These are phyloP conservation scores for Albula glossodonta DNA, from an alignment of 2,113 vertebrate species.

Conservation along the genomic window DNA sequence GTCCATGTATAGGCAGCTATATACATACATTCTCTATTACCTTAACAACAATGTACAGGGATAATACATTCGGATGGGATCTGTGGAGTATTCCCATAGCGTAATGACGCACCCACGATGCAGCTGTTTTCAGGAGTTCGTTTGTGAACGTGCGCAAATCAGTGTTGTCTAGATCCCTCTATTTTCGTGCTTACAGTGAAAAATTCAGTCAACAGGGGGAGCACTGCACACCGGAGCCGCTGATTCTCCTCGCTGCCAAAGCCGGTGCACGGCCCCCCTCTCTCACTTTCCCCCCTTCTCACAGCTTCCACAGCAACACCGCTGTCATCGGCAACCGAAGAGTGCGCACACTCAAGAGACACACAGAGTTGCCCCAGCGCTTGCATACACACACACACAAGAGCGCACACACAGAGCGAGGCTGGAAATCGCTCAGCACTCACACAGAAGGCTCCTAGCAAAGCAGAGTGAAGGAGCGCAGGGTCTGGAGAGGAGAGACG, in stretches of 20 bases:
- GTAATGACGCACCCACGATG: not conserved
- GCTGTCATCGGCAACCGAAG: slow-evolving; percentile 21
- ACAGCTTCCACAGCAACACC: slow-evolving; percentile 34
- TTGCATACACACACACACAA: slow-evolving; percentile 9
- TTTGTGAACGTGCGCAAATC: not conserved
- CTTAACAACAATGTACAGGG: too few relatives aligned
- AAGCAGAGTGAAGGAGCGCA: slow-evolving; percentile 35
- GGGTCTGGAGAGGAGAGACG: slow-evolving; percentile 38
- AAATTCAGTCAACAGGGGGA: slow-evolving; percentile 35
- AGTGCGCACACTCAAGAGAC: not conserved
- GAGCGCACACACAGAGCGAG: slow-evolving; percentile 25
- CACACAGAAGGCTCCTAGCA: not conserved
- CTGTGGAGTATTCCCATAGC: not conserved
- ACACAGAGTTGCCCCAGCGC: not conserved
- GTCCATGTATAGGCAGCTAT: too few relatives aligned
- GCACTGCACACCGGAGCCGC: slow-evolving; percentile 34
- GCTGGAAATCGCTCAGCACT: slow-evolving; percentile 2
- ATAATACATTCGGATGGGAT: too few relatives aligned
- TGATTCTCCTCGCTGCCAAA: slow-evolving; percentile 58
- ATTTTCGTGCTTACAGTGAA: too few relatives aligned
- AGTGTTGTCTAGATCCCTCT: too few relatives aligned
- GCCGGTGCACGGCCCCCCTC: slow-evolving; percentile 45
- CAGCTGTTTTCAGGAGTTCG: not conserved
- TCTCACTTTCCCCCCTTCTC: not conserved
- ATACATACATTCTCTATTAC: too few relatives aligned